phyloP scores from a whole-genome alignment of 2,888 invertebrate genomes.

The Ischnus inquisitorius region DNA sequence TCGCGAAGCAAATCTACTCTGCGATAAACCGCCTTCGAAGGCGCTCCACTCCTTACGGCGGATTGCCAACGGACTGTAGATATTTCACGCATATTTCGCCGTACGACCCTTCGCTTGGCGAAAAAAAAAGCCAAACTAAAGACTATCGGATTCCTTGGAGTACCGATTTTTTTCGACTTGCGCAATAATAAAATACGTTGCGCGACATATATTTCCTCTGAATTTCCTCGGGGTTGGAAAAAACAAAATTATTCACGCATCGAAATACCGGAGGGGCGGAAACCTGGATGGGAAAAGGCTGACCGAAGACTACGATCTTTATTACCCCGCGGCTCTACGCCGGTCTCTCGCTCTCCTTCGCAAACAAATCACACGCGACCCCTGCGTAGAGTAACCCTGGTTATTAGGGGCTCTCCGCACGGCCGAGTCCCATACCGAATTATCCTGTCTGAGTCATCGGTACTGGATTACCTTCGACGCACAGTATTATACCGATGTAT shows the following conservation, averaged over 20 bases:
- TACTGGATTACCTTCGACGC: slow-evolving; percentile 64
- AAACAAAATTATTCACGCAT: slow-evolving; percentile 1
- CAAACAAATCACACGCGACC: slow-evolving; percentile 69
- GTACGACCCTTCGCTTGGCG: slow-evolving; percentile 18
- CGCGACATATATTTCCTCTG: not conserved
- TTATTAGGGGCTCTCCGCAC: slow-evolving; percentile 52
- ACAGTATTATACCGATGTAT: slow-evolving; percentile 74
- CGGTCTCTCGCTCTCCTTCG: slow-evolving; percentile 56
- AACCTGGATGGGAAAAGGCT: slow-evolving; percentile 8
- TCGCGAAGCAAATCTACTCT: slow-evolving; percentile 59
- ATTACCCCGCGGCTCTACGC: slow-evolving; percentile 33
- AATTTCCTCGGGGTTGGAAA: not conserved
- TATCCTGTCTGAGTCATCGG: slow-evolving; percentile 76
- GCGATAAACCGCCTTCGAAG: slow-evolving; percentile 63
- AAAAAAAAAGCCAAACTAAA: slow-evolving; percentile 3
- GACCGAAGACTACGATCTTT: slow-evolving; percentile 53
- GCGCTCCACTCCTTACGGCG: slow-evolving; percentile 20
- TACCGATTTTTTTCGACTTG: not conserved
- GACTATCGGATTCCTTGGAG: not conserved
- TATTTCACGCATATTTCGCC: slow-evolving; percentile 50
- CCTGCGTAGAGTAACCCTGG: slow-evolving; percentile 40
- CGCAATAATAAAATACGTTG: not conserved
- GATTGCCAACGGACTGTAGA: slow-evolving; percentile 25
- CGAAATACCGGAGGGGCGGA: not conserved
- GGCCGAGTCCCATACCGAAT: slow-evolving; percentile 53